These are phyloP conservation scores for Acanthurus lineatus DNA, from an alignment of 2,797 vertebrate genomes.

Conservation along the genomic window DNA sequence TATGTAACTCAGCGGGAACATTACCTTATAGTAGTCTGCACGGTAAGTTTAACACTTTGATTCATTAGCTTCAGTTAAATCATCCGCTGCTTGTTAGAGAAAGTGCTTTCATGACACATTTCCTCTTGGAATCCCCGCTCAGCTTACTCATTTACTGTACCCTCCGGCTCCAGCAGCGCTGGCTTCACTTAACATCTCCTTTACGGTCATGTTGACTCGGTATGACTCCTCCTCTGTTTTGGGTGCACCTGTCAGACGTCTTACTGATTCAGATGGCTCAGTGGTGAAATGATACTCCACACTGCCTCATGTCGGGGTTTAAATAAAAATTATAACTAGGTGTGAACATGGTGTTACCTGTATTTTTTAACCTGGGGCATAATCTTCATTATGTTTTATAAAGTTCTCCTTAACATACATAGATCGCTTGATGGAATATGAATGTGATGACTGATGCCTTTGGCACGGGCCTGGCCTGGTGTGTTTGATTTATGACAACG, in stretches of 20 bases:
- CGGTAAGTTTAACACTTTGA: constrained; percentile 62
- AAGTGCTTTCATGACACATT: constrained; percentile 79
- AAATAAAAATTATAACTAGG: constrained; percentile 45
- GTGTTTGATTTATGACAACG: constrained; percentile 73
- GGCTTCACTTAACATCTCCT: constrained; percentile 44
- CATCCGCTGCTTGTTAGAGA: constrained; percentile 74
- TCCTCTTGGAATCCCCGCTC: constrained; percentile 76
- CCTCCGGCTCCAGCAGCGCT: constrained; percentile 51
- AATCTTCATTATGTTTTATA: constrained; percentile 52
- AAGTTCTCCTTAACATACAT: constrained; percentile 62
- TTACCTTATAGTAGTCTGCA: constrained; percentile 52
- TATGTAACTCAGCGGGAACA: constrained; percentile 62
- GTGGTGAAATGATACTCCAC: constrained; percentile 41
- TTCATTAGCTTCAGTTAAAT: constrained; percentile 74
- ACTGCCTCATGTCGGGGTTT: constrained; percentile 24
- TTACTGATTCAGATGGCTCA: constrained; percentile 43
- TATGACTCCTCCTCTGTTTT: constrained; percentile 53
- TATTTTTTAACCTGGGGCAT: constrained; percentile 42
- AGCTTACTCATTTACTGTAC: constrained; percentile 61
- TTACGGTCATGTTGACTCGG: constrained; percentile 55
- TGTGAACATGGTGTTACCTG: constrained; percentile 61
- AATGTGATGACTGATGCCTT: constrained; percentile 71
- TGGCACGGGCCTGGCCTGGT: constrained; percentile 64
- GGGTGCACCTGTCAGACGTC: constrained; percentile 67
- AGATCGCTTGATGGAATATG: constrained; percentile 66